Evolutionary conservation across 1,140 invertebrate genomes (phyloP).

Genomic region (Cydia amplana): DNA sequence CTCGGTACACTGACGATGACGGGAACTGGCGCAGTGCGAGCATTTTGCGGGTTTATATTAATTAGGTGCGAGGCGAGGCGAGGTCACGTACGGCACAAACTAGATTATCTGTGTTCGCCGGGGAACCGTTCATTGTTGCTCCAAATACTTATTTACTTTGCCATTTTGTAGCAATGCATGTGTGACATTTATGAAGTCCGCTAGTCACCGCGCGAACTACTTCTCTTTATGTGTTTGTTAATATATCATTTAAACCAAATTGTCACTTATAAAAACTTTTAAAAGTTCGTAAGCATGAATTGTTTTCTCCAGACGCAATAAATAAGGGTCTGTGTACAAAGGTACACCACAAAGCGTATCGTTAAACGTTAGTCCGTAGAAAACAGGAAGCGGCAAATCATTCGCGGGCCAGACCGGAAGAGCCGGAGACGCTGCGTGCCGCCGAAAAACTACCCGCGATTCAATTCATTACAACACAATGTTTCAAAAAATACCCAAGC

Average conservation of each 20-base stretch:
- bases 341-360: conserved; percentile 43
- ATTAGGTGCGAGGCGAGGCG: conserved; percentile 38
- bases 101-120: conserved; percentile 46
- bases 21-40: conserved; percentile 22
- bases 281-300: neutral
- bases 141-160: conserved; percentile 41
- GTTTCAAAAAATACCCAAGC: neutral
- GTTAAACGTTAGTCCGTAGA: conserved; percentile 43
- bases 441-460: conserved; percentile 57
- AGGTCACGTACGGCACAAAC: conserved; percentile 44
- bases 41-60: conserved; percentile 46
- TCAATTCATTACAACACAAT: conserved; percentile 36
- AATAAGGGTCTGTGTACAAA: conserved; percentile 43
- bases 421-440: conserved; percentile 56
- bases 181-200: neutral
- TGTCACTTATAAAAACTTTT: conserved; percentile 4
- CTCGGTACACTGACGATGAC: neutral
- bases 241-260: conserved; percentile 22
- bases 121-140: conserved; percentile 39
- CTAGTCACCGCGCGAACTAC: neutral
- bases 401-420: conserved; percentile 57
- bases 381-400: conserved; percentile 67
- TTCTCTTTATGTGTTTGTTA: neutral
- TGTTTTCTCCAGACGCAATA: conserved; percentile 42
- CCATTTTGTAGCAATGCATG: neutral